These are phyloP conservation scores for Halichoeres trimaculatus DNA, from an alignment of 2,113 vertebrate genomes.

Conservation along the genomic window DNA sequence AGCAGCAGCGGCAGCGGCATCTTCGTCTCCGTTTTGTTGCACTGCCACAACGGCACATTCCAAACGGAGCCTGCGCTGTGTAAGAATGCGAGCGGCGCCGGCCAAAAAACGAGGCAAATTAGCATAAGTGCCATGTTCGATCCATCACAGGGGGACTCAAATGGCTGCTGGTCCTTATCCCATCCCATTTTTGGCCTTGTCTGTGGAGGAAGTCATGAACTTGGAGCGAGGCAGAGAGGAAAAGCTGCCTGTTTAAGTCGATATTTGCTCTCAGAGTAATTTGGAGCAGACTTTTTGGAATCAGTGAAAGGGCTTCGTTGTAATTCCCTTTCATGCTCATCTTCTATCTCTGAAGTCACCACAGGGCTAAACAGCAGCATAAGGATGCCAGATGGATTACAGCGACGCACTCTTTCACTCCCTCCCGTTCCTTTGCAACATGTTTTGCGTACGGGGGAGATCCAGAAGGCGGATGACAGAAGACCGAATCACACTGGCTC, in stretches of 20 bases:
- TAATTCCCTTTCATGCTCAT: constrained; percentile 92
- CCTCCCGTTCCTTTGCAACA: constrained; percentile 61
- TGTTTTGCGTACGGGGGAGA: constrained; percentile 74
- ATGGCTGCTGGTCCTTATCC: constrained; percentile 86
- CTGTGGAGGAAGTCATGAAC: constrained; percentile 88
- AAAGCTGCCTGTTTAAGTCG: constrained; percentile 88
- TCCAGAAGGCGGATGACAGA: constrained; percentile 72
- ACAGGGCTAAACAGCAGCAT: constrained; percentile 85
- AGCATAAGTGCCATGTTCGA: constrained; percentile 92
- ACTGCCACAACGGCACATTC: constrained; percentile 79
- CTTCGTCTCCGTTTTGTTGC: constrained; percentile 35
- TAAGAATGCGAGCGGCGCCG: constrained; percentile 61
- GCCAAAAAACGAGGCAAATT: constrained; percentile 85
- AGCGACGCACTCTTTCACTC: constrained; percentile 63
- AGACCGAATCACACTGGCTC: constrained; percentile 71
- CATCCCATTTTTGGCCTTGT: constrained; percentile 80
- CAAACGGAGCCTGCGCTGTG: constrained; percentile 64
- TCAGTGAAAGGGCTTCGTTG: constrained; percentile 85
- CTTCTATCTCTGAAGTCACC: constrained; percentile 86
- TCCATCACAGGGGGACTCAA: constrained; percentile 85
- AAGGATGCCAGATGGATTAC: constrained; percentile 88
- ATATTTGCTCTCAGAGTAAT: constrained; percentile 91
- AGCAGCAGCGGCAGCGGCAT: constrained; percentile 17
- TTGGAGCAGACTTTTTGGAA: constrained; percentile 89
- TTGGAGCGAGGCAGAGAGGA: constrained; percentile 77